These are phyloP conservation scores for Macropis europaea DNA, from an alignment of 2,888 invertebrate genomes.

Conservation along the genomic window DNA sequence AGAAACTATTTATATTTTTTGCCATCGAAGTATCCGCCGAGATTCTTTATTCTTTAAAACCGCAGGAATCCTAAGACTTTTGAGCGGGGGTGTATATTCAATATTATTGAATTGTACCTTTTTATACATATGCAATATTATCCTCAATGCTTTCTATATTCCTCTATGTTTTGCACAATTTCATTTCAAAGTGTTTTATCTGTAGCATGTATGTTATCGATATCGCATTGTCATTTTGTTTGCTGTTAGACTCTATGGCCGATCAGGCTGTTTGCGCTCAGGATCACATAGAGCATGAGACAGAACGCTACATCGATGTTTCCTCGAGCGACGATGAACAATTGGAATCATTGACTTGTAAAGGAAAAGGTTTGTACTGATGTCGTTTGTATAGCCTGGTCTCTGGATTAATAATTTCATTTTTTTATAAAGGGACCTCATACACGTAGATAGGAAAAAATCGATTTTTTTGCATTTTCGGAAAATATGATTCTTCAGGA, in stretches of 20 bases:
- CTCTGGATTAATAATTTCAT: not conserved
- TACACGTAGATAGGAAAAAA: too few species aligned
- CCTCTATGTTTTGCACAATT: not conserved
- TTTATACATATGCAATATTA: not conserved
- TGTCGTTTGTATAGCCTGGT: not conserved
- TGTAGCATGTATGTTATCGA: slow-evolving; percentile 5
- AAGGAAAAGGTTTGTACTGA: slow-evolving; percentile 81
- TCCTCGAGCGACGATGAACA: slow-evolving; percentile 79
- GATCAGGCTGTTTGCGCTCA: slow-evolving; percentile 84
- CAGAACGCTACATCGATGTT: slow-evolving; percentile 70
- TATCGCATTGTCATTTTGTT: slow-evolving; percentile 69
- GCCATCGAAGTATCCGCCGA: too few species aligned
- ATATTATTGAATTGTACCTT: not conserved
- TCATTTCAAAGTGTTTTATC: not conserved
- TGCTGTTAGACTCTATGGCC: slow-evolving; percentile 83
- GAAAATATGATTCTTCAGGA: too few species aligned
- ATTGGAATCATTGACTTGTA: slow-evolving; percentile 71
- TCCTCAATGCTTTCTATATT: not conserved
- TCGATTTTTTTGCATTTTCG: too few species aligned
- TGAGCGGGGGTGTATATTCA: too few species aligned
- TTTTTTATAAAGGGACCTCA: too few species aligned
- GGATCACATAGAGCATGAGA: slow-evolving; percentile 73
- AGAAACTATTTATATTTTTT: too few species aligned
- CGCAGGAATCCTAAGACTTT: too few species aligned
- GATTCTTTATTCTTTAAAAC: too few species aligned